Conservation (phyloP, 1,140 invertebrate genomes). For the Oryctes rhinoceros region DNA sequence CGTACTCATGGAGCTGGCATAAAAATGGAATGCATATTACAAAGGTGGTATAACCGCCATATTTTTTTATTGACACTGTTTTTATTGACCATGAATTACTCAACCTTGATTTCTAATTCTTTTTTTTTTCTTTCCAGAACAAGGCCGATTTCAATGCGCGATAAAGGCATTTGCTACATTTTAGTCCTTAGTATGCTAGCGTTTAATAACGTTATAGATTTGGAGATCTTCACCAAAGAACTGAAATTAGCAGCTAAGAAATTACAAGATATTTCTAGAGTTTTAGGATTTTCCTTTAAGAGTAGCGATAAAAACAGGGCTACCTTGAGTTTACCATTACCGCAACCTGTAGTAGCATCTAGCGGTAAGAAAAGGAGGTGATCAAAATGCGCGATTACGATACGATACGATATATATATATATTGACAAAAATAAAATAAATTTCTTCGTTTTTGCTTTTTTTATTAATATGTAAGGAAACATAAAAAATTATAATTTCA, state of each 20-base stretch:
- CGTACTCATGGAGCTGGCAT: too few species aligned
- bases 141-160: slow-evolving; percentile 61
- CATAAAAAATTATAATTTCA: slow-evolving; percentile 62
- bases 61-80: background rate
- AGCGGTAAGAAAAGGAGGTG: background rate
- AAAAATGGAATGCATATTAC: too few species aligned
- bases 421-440: slow-evolving; percentile 7
- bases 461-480: background rate
- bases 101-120: slow-evolving; percentile 6
- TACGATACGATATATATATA: background rate
- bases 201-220: slow-evolving; percentile 59
- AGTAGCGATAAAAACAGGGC: slow-evolving; percentile 59
- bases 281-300: slow-evolving; percentile 58
- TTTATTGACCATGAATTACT: background rate
- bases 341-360: slow-evolving; percentile 50
- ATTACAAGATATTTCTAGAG: slow-evolving; percentile 59
- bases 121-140: slow-evolving; percentile 56
- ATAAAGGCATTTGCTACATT: slow-evolving; percentile 63
- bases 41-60: too few species aligned
- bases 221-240: slow-evolving; percentile 60
- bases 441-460: background rate
- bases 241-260: slow-evolving; percentile 62
- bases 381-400: background rate
- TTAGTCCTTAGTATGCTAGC: slow-evolving; percentile 62
- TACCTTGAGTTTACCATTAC: slow-evolving; percentile 62